Evolutionary conservation across 23 tunicate species (phyloP), one percentile per base, ranked within the genome.

Genomic region (Clavelina lepadiformis): DNA sequence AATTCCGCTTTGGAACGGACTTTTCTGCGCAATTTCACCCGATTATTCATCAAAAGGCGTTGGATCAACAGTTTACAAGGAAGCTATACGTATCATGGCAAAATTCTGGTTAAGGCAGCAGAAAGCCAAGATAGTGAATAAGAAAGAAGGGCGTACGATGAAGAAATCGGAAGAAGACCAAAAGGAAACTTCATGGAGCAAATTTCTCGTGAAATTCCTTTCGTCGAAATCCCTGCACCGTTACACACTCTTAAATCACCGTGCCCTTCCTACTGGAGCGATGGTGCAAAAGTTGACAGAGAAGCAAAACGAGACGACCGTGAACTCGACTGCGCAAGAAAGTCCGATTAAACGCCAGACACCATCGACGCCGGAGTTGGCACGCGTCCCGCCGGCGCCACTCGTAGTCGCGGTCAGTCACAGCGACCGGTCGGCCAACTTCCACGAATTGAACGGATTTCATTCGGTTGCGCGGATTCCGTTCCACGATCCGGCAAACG

Each of bases 1-100:
- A 53, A 47, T 78, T 54, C 96, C 96, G 38, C 41, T 88, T 73
- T 88, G 96, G 96, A 88, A 88, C 57, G 96, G 86, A 27, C 29
- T 88, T 2, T 74, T 88, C 35, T 88, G 96, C 38, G 86, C 86
- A 7, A 74, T 88, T 52, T 74, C 44, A 21, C 96, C 96, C 0
- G 57, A 61, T 27, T 80, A 79, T 41, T 35, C 87, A 21, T 83
- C 82, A 33, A 88, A 68, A 54, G 87, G 87, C 21, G 63, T 78
- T 29, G 96, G 96, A 19, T 69, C 62, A 13, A 58, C 72, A 2
- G 77, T 80, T n/a, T 80, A 80, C 76, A 71, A 80, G 63, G 78
- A 71, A 70, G 86, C 86, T 3, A 71, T 80, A 28, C 72, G 72
- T 5, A 53, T 80, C 56, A 80, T 80, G 77, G 65, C 86, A 23